Base-by-base conservation (phyloP, 2,113 vertebrate genomes). In the Pseudopipra pipra region DNA sequence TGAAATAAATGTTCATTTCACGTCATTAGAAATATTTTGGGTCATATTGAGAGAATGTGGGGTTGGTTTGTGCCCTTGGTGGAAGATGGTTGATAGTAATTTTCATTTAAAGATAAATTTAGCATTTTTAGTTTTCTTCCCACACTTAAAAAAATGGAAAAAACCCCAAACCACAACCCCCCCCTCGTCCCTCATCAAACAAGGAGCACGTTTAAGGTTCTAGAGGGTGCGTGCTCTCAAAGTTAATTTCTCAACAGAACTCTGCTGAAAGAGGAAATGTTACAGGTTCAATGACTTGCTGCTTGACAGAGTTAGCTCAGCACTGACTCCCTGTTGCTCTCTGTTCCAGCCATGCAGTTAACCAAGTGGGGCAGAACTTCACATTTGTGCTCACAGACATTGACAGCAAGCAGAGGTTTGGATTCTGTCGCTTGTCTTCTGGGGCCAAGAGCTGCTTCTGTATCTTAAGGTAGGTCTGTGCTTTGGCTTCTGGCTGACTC, bases 371-470 rank as follows among this genome's bases (percentile, higher is more conserved):
- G 67, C 99, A 99, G 98, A 99, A 99, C 98, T 99, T 99, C 95
- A 99, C 99, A 0, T 99, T 99, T 95, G 99, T 99, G 91, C 98
- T 99, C 97, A 99, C 99, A 85, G 99, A 99, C 98, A 99, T 99
- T 96, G 99, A 99, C 97, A 99, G 99, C 98, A 99, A 99, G 95
- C 99, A 99, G 98, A 98, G 99, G 87, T 99, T 99, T 81, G 99
- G 99, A 18, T 99, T 99, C 97, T 99, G 99, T 85, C 99, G 99
- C 73, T 98, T 99, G 94, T 99, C 99, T 91, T 99, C 99, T 5
- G 99, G 99, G 68, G 98, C 98, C 87, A 99, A 98, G 96, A 99
- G 98, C 98, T 99, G 99, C 97, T 99, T 98, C 97, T 98, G 98
- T 92, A 98, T 98, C 97, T 95, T 98, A 96, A 98, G 98, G 98